Conservation (phyloP, 2,797 vertebrate species). For the Micrastur ruficollis region DNA sequence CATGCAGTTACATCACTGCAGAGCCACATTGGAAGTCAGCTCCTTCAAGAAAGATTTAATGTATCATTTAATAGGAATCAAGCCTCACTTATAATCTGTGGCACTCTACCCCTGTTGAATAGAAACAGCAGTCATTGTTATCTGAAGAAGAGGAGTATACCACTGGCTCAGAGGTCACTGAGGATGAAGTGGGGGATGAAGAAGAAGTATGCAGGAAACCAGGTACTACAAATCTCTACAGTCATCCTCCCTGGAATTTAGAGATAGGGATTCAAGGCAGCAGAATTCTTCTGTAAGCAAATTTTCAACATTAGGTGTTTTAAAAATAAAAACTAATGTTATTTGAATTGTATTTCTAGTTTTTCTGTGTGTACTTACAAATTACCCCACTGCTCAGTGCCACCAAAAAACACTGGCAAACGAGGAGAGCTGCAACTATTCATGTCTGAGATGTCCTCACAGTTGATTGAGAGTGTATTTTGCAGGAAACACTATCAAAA, state of each 20-base stretch:
- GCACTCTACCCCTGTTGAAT: background rate
- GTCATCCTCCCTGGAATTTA: background rate
- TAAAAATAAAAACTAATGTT: background rate
- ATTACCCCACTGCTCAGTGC: background rate
- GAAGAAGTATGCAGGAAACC: slow-evolving; percentile 93
- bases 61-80: background rate
- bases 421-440: background rate
- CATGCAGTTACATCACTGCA: accelerated
- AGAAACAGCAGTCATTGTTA: slow-evolving; percentile 90
- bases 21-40: background rate
- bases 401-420: background rate
- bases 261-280: background rate
- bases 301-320: background rate
- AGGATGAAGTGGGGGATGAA: slow-evolving; percentile 97
- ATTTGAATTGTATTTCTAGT: background rate
- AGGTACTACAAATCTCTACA: slow-evolving; percentile 69
- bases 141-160: slow-evolving; percentile 98
- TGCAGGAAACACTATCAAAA: background rate
- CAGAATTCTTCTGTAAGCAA: background rate
- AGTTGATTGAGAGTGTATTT: background rate
- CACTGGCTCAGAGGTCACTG: slow-evolving; percentile 96
- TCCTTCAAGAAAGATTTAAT: background rate
- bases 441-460: background rate
- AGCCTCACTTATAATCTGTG: background rate
- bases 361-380: background rate